These are phyloP conservation scores for Synanthedon tipuliformis DNA, from an alignment of 2,888 invertebrate genomes.

Conservation along the genomic window DNA sequence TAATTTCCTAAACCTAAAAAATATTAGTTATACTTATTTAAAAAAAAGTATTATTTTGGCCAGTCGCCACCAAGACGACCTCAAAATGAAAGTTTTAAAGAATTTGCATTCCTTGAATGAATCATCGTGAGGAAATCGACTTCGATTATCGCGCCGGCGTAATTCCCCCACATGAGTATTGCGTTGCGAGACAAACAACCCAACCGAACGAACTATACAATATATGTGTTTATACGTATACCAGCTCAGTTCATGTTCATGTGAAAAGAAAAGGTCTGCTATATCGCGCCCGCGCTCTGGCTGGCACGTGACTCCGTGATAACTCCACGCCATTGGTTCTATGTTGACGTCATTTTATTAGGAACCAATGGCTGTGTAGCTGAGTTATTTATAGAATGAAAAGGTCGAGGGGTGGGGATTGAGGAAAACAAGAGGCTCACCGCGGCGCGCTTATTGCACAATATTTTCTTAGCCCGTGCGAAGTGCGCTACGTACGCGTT, in stretches of 20 bases:
- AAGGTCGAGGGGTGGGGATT: slow-evolving; percentile 41
- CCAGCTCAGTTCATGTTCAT: too few relatives aligned
- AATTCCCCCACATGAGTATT: slow-evolving; percentile 24
- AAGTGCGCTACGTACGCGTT: slow-evolving; percentile 19
- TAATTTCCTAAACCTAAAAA: too few relatives aligned
- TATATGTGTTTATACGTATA: too few relatives aligned
- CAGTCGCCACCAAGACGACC: too few relatives aligned
- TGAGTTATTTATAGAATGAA: slow-evolving; percentile 58
- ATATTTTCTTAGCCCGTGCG: slow-evolving; percentile 38
- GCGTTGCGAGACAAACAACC: not conserved
- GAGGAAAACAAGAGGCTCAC: slow-evolving; percentile 44
- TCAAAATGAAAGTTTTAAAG: too few relatives aligned
- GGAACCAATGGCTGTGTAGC: slow-evolving; percentile 31
- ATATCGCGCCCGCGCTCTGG: too few relatives aligned
- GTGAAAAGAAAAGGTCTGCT: too few relatives aligned
- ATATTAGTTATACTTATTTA: too few relatives aligned
- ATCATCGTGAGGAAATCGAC: slow-evolving; percentile 20
- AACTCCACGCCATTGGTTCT: slow-evolving; percentile 31
- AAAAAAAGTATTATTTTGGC: too few relatives aligned
- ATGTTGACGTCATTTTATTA: slow-evolving; percentile 43
- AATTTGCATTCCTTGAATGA: slow-evolving; percentile 10
- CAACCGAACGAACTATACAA: too few relatives aligned
- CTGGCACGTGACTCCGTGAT: slow-evolving; percentile 33
- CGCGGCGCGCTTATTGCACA: slow-evolving; percentile 46
- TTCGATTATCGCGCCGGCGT: slow-evolving; percentile 21